Conservation (phyloP, 2,888 invertebrate genomes). For the Loripinus fragilis region DNA sequence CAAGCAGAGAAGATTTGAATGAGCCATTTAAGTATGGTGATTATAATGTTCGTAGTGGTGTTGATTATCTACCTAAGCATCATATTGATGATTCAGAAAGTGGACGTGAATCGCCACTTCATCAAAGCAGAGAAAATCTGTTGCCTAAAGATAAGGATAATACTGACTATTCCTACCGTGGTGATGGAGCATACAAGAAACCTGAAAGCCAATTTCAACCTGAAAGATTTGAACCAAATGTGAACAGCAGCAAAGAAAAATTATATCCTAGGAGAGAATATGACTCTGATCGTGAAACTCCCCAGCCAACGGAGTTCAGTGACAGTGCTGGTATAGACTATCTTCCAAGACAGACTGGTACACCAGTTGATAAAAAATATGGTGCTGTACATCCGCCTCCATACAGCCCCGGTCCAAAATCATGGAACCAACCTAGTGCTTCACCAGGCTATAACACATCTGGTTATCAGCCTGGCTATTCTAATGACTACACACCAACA, state of each 20-base stretch:
- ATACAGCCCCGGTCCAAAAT: not conserved
- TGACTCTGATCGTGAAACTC: constrained; percentile 44
- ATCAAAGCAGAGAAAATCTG: constrained; percentile 55
- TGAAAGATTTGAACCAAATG: constrained; percentile 29
- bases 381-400: not conserved
- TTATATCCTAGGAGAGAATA: constrained; percentile 31
- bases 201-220: constrained; percentile 38
- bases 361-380: constrained; percentile 38
- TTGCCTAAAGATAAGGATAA: constrained; percentile 41
- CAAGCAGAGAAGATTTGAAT: constrained; percentile 48
- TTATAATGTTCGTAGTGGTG: constrained; percentile 17
- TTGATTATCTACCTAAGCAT: constrained; percentile 44
- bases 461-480: constrained; percentile 8
- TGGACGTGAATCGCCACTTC: constrained; percentile 50
- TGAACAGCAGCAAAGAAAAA: constrained; percentile 37
- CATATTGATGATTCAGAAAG: constrained; percentile 32
- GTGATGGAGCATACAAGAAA: constrained; percentile 9
- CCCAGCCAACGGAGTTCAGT: constrained; percentile 50
- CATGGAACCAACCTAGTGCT: constrained; percentile 26
- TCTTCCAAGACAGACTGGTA: constrained; percentile 47
- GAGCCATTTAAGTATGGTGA: constrained; percentile 32
- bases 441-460: not conserved
- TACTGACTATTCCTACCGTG: constrained; percentile 15
- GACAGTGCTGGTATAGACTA: constrained; percentile 52
- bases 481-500: constrained; percentile 6